phyloP scores from a whole-genome alignment of 92 coral and sea anemone species.

The Palythoa caribaeorum region DNA sequence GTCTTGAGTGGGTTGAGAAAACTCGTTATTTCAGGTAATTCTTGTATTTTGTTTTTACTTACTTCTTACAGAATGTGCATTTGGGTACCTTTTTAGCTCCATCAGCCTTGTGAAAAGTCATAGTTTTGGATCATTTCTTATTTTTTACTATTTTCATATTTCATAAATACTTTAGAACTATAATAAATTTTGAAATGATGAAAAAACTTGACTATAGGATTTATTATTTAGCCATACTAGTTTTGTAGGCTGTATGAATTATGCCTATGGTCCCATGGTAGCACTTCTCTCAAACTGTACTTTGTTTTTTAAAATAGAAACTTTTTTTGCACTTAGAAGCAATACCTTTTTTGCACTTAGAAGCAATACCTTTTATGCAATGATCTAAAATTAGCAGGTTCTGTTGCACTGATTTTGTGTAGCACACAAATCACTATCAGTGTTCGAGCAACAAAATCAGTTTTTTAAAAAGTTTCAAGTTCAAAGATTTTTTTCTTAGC shows the following conservation, averaged over 20 bases:
- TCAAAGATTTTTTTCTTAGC: no score
- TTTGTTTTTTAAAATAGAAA: background rate
- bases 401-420: background rate
- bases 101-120: no score
- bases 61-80: no score
- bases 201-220: conserved; percentile 10
- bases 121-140: background rate
- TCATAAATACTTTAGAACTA: background rate
- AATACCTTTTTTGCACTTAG: no score
- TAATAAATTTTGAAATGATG: background rate
- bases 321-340: background rate
- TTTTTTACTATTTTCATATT: background rate
- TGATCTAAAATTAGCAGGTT: conserved; percentile 3
- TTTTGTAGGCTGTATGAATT: conserved; percentile 7
- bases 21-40: no score
- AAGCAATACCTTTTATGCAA: conserved; percentile 8
- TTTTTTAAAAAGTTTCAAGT: no score
- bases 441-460: background rate
- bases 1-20: no score
- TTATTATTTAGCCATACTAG: conserved; percentile 1
- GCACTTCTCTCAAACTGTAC: conserved; percentile 9
- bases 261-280: conserved; percentile 17
- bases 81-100: no score
- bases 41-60: no score
- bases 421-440: background rate